Percentiles rank a stretch among this genome's conserved stretches.
Conservation (phyloP, 2,797 vertebrate species). For the Neopelma chrysocephalum region DNA sequence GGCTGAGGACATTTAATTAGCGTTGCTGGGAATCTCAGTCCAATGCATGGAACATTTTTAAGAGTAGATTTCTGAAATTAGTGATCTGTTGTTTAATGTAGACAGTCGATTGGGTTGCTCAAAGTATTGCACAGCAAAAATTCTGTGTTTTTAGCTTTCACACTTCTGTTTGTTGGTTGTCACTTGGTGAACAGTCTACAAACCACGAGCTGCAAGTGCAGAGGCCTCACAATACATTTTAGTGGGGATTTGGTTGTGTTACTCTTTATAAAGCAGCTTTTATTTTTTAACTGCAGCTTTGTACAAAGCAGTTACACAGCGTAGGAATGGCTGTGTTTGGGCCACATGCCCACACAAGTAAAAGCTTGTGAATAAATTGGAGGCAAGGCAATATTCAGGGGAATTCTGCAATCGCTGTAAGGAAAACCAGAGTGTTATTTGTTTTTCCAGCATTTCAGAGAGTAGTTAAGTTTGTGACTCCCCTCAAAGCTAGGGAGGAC, state of each 20-base stretch:
- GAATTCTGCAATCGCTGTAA: background rate
- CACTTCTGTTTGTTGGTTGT: background rate
- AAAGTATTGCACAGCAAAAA: background rate
- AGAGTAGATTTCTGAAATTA: background rate
- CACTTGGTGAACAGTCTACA: background rate
- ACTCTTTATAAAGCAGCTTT: background rate
- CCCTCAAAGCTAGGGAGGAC: background rate
- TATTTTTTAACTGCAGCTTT: background rate
- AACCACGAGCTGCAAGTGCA: background rate
- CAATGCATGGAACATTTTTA: background rate
- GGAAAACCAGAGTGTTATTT: background rate
- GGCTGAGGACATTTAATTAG: background rate
- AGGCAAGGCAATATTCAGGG: background rate
- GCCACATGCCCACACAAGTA: background rate
- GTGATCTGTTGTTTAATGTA: conserved; percentile 23
- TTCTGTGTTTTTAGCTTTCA: background rate
- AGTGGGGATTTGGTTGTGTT: background rate
- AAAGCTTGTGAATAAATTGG: background rate
- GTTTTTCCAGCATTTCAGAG: background rate
- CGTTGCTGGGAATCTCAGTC: background rate
- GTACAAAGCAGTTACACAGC: background rate
- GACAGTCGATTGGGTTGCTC: conserved; percentile 33
- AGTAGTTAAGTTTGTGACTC: background rate
- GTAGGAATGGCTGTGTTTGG: background rate
- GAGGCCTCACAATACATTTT: background rate